phyloP scores from a whole-genome alignment of 2,797 vertebrate genomes.

The Urocyon cinereoargenteus region DNA sequence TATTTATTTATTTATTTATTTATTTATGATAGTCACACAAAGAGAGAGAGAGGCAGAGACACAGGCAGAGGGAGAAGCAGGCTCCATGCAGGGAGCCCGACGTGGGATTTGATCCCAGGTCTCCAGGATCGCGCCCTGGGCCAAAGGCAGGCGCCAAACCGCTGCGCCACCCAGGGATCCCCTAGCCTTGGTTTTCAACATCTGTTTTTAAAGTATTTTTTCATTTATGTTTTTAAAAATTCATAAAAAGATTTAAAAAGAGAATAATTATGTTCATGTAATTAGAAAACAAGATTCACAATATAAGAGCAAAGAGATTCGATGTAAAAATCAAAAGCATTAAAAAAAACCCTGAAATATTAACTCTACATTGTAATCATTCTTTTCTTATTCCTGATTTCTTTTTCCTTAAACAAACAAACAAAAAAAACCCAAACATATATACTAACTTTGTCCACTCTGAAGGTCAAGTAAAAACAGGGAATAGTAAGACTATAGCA shows the following conservation, averaged over 20 bases:
- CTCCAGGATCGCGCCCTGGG: no score
- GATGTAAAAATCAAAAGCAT: neutral
- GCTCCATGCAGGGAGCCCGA: no score
- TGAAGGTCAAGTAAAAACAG: neutral
- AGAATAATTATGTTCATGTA: neutral
- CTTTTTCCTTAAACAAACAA: neutral
- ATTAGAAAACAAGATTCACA: neutral
- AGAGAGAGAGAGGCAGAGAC: no score
- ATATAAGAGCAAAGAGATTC: neutral
- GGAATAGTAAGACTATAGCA: neutral
- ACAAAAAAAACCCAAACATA: neutral
- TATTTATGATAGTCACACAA: no score
- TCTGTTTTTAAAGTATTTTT: neutral
- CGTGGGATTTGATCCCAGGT: no score
- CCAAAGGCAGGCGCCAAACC: no score
- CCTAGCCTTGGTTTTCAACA: conserved; percentile 6
- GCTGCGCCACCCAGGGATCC: no score
- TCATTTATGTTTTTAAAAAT: neutral
- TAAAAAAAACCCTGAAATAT: neutral
- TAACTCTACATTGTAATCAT: neutral
- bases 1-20: no score
- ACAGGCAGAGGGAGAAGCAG: no score
- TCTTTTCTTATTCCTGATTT: neutral
- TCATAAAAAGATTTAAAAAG: neutral
- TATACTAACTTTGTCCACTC: neutral